Conservation (phyloP, 2,113 vertebrate species). For the Empidonax traillii region DNA sequence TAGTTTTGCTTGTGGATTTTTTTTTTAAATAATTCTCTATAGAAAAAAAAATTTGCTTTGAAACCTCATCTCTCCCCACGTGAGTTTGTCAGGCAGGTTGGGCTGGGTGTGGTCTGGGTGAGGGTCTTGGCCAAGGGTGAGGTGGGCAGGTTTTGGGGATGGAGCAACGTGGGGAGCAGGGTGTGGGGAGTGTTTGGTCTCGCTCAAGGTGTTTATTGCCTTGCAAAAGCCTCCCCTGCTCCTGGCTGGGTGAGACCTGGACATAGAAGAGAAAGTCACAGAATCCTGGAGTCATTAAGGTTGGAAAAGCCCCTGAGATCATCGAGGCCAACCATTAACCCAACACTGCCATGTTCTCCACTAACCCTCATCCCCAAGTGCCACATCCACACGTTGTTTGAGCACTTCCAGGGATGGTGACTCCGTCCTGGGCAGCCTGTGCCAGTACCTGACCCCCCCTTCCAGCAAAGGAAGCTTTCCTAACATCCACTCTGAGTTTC, state of each 20-base stretch:
- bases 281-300: neutral
- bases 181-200: rapidly evolving
- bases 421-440: neutral
- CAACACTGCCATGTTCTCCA: too few species aligned
- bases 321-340: neutral
- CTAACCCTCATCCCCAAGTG: neutral
- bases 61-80: neutral
- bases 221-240: neutral
- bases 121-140: neutral
- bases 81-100: neutral
- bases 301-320: neutral
- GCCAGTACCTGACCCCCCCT: neutral
- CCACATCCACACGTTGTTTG: neutral
- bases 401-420: neutral
- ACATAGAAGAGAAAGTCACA: neutral
- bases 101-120: rapidly evolving
- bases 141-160: neutral
- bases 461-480: neutral
- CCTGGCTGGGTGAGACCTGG: neutral
- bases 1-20: neutral
- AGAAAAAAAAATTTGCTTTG: neutral
- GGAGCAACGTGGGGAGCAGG: neutral
- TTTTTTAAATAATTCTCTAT: neutral
- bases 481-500: neutral
- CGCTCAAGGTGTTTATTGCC: neutral